These are phyloP conservation scores for Ruditapes philippinarum DNA, from an alignment of 1,140 invertebrate species.

Conservation along the genomic window DNA sequence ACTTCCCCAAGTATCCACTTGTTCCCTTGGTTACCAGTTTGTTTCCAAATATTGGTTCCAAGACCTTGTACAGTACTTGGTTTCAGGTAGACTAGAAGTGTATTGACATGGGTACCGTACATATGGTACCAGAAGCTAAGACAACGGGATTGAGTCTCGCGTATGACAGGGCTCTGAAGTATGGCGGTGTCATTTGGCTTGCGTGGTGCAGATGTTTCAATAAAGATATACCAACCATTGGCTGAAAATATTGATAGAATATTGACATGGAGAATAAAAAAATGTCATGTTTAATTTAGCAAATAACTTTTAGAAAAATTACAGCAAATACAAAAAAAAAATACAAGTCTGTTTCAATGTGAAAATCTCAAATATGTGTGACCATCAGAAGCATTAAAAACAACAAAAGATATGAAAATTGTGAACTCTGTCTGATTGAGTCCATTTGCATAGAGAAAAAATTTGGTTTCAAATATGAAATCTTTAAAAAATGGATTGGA, in stretches of 20 bases:
- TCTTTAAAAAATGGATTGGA: too few species aligned
- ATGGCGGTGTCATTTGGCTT: slow-evolving; percentile 90
- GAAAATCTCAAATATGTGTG: too few species aligned
- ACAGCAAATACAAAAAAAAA: too few species aligned
- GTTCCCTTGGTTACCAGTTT: slow-evolving; percentile 78
- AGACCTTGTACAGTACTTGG: slow-evolving; percentile 18
- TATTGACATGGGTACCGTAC: slow-evolving; percentile 82
- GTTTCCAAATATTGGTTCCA: slow-evolving; percentile 74
- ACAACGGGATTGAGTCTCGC: slow-evolving; percentile 72
- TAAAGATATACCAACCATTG: slow-evolving; percentile 81
- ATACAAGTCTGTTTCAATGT: too few species aligned
- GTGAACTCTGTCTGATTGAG: too few species aligned
- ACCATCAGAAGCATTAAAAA: too few species aligned
- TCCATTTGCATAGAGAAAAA: too few species aligned
- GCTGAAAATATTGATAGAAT: slow-evolving; percentile 69
- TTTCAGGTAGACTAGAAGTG: slow-evolving; percentile 72
- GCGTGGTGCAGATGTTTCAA: slow-evolving; percentile 76
- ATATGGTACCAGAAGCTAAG: slow-evolving; percentile 86
- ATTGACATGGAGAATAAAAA: too few species aligned
- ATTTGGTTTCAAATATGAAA: too few species aligned
- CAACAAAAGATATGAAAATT: too few species aligned
- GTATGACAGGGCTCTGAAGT: slow-evolving; percentile 88
- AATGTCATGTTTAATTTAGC: too few species aligned
- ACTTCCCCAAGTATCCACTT: slow-evolving; percentile 77
- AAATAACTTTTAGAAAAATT: too few species aligned